These are phyloP conservation scores for Trogon melanurus DNA, from an alignment of 2,113 vertebrate genomes.

Conservation along the genomic window DNA sequence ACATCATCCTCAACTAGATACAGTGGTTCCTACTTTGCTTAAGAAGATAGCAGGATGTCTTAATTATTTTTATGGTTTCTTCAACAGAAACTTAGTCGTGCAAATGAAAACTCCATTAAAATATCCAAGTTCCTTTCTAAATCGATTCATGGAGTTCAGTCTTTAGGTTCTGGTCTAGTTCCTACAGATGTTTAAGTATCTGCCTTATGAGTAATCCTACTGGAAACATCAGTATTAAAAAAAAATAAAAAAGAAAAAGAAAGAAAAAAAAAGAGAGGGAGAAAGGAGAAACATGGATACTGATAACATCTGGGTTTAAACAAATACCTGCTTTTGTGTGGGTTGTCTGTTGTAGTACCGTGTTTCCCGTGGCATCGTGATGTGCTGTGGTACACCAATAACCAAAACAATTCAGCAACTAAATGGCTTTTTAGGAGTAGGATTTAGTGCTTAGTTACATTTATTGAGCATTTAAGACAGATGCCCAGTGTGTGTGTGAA, in stretches of 20 bases:
- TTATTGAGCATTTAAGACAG: background rate
- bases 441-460: background rate
- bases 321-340: background rate
- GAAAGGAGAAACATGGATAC: background rate
- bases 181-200: background rate
- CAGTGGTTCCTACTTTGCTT: background rate
- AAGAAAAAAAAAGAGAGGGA: fast-evolving
- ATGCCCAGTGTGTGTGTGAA: background rate
- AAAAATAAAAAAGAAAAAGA: fast-evolving
- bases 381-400: background rate
- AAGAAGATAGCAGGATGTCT: background rate
- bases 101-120: background rate
- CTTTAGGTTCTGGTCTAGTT: background rate
- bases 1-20: fast-evolving
- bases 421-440: background rate
- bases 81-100: background rate
- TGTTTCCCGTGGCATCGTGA: background rate
- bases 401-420: background rate
- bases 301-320: background rate
- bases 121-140: background rate
- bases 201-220: background rate
- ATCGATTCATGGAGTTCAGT: background rate
- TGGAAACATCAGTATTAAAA: background rate
- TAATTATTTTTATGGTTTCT: background rate
- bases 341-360: background rate